Conservation (phyloP, 2,113 vertebrate species). For the Ochotona curzoniae region DNA sequence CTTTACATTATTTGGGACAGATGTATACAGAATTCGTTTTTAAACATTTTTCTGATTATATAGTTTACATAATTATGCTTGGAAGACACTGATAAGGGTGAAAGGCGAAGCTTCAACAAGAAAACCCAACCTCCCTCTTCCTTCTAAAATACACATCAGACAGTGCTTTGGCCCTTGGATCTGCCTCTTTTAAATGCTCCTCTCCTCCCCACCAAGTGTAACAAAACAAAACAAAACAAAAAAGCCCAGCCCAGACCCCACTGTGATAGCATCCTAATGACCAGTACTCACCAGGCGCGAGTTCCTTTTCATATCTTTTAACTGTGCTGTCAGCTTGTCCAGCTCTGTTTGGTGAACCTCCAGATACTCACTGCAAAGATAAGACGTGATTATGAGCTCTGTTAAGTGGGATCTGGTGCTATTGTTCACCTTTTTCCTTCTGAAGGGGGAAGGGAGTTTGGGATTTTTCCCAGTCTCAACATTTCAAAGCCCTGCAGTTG, state of each 20-base stretch:
- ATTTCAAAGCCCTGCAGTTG: neutral
- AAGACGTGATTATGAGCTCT: slow-evolving; percentile 58
- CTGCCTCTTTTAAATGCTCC: neutral
- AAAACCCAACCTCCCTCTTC: neutral
- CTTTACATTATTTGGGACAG: neutral
- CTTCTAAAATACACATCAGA: slow-evolving; percentile 23
- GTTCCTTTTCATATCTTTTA: slow-evolving; percentile 99
- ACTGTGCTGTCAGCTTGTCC: slow-evolving; percentile 94
- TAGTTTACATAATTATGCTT: neutral
- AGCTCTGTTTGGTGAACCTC: slow-evolving; percentile 96
- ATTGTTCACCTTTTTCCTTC: slow-evolving; percentile 23
- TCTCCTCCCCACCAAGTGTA: too few relatives aligned
- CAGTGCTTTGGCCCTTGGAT: neutral
- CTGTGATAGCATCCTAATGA: neutral
- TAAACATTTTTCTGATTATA: neutral
- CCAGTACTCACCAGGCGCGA: slow-evolving; percentile 94
- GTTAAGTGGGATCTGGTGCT: neutral
- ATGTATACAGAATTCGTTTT: neutral
- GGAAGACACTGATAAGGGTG: neutral
- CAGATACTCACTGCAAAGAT: slow-evolving; percentile 93
- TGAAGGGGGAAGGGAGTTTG: neutral
- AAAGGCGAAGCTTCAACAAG: neutral
- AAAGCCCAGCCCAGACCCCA: neutral
- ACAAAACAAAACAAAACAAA: neutral
- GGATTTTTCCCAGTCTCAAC: neutral